Evolutionary conservation across 2,113 vertebrate species (phyloP).

Genomic region (Capra hircus): DNA sequence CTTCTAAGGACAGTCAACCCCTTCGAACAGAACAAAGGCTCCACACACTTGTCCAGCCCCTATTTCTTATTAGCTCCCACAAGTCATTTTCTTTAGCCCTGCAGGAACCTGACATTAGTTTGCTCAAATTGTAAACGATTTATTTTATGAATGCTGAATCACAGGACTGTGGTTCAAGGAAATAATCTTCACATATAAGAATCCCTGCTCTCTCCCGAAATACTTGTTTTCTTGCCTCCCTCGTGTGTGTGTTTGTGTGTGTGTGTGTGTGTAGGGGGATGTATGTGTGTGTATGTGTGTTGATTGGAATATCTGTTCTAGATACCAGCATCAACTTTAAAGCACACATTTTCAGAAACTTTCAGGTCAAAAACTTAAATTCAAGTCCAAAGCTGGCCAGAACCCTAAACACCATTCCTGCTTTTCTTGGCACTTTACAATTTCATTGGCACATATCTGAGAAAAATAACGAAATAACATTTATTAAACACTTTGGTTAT

Average conservation of each 20-base stretch:
- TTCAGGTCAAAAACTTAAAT: neutral
- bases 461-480: slow-evolving; percentile 14
- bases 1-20: neutral
- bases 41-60: neutral
- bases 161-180: slow-evolving; percentile 68
- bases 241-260: neutral
- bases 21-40: slow-evolving; percentile 18
- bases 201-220: slow-evolving; percentile 7
- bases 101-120: slow-evolving; percentile 61
- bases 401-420: neutral
- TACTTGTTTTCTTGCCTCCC: neutral
- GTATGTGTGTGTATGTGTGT: neutral
- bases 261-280: neutral
- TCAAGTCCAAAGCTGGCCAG: slow-evolving; percentile 7
- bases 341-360: neutral
- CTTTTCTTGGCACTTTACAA: neutral
- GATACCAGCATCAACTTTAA: neutral
- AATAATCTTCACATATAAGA: slow-evolving; percentile 68
- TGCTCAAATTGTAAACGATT: slow-evolving; percentile 71
- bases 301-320: neutral
- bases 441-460: neutral
- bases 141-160: slow-evolving; percentile 77
- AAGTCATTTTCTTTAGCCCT: slow-evolving; percentile 52
- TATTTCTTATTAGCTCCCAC: neutral
- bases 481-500: slow-evolving; percentile 11